These are phyloP conservation scores for Achatina immaculata DNA, from an alignment of 1,140 invertebrate species.

Conservation along the genomic window DNA sequence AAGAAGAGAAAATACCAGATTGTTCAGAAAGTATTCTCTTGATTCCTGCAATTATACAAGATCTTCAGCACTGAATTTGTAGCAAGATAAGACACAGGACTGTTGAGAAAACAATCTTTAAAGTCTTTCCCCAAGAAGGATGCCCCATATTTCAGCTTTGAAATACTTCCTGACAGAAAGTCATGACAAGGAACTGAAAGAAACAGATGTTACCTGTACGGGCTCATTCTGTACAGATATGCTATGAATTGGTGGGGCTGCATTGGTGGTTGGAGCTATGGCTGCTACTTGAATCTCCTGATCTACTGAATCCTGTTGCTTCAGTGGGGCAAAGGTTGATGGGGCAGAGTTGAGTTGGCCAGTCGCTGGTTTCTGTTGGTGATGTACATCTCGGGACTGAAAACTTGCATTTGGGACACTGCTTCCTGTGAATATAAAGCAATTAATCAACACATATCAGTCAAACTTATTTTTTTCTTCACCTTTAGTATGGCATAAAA, in stretches of 20 bases:
- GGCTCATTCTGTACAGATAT: slow-evolving; percentile 41
- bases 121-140: too few relatives aligned
- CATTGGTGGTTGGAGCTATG: slow-evolving; percentile 17
- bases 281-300: slow-evolving; percentile 23
- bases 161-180: too few relatives aligned
- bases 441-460: background rate
- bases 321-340: slow-evolving; percentile 4
- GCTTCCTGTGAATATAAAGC: background rate
- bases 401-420: background rate
- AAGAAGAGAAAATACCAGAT: too few relatives aligned
- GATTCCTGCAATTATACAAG: too few relatives aligned
- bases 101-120: too few relatives aligned
- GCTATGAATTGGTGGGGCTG: slow-evolving; percentile 26
- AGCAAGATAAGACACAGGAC: too few relatives aligned
- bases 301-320: slow-evolving; percentile 29
- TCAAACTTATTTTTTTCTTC: too few relatives aligned
- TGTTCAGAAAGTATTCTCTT: too few relatives aligned
- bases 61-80: too few relatives aligned
- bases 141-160: too few relatives aligned
- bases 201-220: slow-evolving; percentile 32
- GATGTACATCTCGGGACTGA: background rate
- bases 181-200: too few relatives aligned
- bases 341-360: slow-evolving; percentile 25
- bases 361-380: slow-evolving; percentile 38
- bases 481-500: too few relatives aligned